phyloP scores from a whole-genome alignment of 2,797 vertebrate species.

The Sebastes matsubarae region DNA sequence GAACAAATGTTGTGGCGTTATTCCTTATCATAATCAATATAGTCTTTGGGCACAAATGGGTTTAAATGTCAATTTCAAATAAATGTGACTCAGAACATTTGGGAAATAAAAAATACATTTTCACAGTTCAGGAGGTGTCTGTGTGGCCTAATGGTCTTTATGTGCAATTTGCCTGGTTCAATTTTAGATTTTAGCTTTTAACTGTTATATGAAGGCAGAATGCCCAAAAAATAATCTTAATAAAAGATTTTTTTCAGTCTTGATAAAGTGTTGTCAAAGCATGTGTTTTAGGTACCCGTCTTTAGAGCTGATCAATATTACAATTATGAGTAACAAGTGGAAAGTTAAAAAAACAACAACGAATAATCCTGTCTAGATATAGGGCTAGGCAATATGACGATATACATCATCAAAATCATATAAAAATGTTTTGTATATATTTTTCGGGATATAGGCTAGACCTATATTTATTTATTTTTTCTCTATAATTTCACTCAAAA shows the following conservation, averaged over 20 bases:
- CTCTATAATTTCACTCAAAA: no score
- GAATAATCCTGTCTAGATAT: background rate
- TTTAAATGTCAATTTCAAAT: background rate
- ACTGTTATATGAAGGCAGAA: background rate
- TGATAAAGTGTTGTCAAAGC: background rate
- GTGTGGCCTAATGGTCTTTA: background rate
- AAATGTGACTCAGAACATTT: background rate
- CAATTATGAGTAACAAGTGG: background rate
- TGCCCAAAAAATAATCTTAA: background rate
- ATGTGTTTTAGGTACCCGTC: background rate
- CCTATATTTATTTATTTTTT: no score
- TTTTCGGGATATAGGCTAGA: rapidly evolving
- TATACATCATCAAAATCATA: rapidly evolving
- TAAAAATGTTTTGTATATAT: no score
- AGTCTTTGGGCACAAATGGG: no score
- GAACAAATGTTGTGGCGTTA: no score
- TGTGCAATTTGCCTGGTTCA: background rate
- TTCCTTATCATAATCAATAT: no score
- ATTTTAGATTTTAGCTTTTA: background rate
- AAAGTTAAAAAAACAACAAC: background rate
- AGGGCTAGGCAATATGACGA: no score
- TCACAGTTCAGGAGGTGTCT: background rate
- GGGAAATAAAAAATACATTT: background rate
- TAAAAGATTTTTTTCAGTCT: background rate
- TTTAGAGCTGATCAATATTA: background rate